Percentiles rank a stretch among this genome's conserved stretches.
phyloP scores from a whole-genome alignment of 92 coral and sea anemone genomes.

The Ricordea florida region DNA sequence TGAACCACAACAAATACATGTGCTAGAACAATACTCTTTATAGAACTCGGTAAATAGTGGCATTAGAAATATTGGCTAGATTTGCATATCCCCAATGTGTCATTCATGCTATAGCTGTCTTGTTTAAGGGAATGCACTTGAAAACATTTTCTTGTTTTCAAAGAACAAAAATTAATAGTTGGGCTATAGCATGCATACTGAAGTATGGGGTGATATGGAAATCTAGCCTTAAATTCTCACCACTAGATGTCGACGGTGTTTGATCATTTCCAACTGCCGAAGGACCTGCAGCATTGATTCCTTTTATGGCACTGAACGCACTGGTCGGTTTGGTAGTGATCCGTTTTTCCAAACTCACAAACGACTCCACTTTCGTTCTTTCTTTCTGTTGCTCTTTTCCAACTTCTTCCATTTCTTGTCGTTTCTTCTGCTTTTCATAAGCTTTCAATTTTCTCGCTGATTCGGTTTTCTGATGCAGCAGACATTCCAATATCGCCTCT shows the following conservation, averaged over 20 bases:
- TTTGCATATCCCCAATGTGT: no score
- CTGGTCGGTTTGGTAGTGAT: slow-evolving; percentile 84
- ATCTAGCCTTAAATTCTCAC: slow-evolving; percentile 36
- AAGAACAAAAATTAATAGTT: no score
- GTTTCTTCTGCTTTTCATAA: slow-evolving; percentile 91
- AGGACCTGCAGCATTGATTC: slow-evolving; percentile 13
- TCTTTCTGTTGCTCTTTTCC: slow-evolving; percentile 68
- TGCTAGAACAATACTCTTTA: no score
- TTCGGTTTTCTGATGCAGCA: slow-evolving; percentile 94
- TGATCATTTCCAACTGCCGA: slow-evolving; percentile 15
- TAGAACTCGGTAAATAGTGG: no score
- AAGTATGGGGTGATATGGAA: no score
- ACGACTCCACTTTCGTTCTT: slow-evolving; percentile 79
- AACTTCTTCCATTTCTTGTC: slow-evolving; percentile 61
- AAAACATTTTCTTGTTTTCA: no score
- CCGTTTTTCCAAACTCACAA: slow-evolving; percentile 86
- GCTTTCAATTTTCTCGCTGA: slow-evolving; percentile 89
- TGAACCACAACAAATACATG: no score
- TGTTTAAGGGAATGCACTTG: no score
- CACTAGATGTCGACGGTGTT: slow-evolving; percentile 70
- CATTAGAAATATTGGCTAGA: no score
- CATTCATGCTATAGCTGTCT: no score
- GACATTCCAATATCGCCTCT: slow-evolving; percentile 88
- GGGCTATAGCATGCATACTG: no score
- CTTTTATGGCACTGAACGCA: slow-evolving; percentile 68